These are phyloP conservation scores for Thaumetopoea pityocampa DNA, from an alignment of 1,140 invertebrate species.

Conservation along the genomic window DNA sequence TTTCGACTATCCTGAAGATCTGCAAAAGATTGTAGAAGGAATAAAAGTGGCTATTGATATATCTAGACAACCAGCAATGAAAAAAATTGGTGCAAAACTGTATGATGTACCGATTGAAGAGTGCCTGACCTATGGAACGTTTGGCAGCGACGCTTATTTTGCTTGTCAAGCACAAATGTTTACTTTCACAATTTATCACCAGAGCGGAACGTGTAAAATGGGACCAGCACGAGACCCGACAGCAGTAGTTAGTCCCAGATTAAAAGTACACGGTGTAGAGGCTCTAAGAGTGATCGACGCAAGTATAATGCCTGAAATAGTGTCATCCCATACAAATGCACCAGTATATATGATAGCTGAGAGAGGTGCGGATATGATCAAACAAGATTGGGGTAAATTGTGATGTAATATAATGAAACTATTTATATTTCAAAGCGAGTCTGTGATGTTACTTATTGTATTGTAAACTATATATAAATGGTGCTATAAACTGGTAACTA, in stretches of 20 bases:
- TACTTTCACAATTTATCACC: constrained; percentile 87
- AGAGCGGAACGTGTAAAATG: constrained; percentile 92
- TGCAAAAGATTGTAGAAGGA: constrained; percentile 79
- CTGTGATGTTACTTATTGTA: constrained; percentile 35
- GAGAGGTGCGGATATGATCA: constrained; percentile 79
- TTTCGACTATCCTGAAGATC: constrained; percentile 80
- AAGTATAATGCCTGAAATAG: constrained; percentile 83
- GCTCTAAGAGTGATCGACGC: constrained; percentile 86
- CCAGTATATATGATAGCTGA: constrained; percentile 81
- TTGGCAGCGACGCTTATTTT: constrained; percentile 84
- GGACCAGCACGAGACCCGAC: constrained; percentile 80
- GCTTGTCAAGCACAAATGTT: constrained; percentile 83
- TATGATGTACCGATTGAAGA: constrained; percentile 79
- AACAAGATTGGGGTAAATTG: constrained; percentile 72
- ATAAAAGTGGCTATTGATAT: constrained; percentile 78
- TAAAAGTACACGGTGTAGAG: constrained; percentile 82
- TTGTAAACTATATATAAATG: not conserved
- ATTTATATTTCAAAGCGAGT: constrained; percentile 19
- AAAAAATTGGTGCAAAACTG: constrained; percentile 77
- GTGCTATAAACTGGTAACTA: too few species aligned
- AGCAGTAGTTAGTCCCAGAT: constrained; percentile 82
- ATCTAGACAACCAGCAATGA: constrained; percentile 77
- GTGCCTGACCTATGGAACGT: constrained; percentile 78
- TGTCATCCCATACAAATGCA: constrained; percentile 79
- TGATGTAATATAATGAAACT: not conserved